A percentile compares a stretch with the other conserved stretches of the same genome.
phyloP scores from a whole-genome alignment of 2,113 vertebrate genomes.

The Pedetes capensis region DNA sequence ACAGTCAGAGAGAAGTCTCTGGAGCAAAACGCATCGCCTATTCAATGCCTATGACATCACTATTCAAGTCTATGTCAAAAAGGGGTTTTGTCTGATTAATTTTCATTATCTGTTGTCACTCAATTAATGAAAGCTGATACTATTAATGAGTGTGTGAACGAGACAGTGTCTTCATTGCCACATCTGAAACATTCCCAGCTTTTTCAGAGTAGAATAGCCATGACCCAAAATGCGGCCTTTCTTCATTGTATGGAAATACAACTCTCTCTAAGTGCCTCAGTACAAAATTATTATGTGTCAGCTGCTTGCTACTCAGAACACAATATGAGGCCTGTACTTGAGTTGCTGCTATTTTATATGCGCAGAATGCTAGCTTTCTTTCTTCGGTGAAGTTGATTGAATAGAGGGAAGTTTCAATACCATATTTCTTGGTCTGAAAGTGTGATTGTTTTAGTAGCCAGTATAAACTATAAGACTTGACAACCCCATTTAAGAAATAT shows the following conservation, averaged over 20 bases:
- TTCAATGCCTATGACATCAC: conserved; percentile 61
- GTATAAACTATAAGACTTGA: neutral
- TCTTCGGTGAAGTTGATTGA: conserved; percentile 23
- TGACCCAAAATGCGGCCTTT: conserved; percentile 56
- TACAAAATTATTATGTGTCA: conserved; percentile 51
- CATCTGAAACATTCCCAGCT: conserved; percentile 49
- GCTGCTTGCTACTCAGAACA: conserved; percentile 49
- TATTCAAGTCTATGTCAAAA: conserved; percentile 46
- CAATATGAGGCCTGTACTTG: conserved; percentile 54
- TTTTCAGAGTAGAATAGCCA: conserved; percentile 42
- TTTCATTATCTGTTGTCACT: conserved; percentile 65
- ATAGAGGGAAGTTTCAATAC: conserved; percentile 38
- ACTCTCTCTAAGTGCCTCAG: conserved; percentile 22
- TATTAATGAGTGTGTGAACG: conserved; percentile 70
- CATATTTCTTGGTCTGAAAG: conserved; percentile 50
- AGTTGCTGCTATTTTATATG: conserved; percentile 59
- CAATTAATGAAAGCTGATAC: conserved; percentile 68
- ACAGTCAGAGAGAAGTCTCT: neutral
- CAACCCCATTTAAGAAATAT: conserved; percentile 54
- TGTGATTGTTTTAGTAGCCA: conserved; percentile 37
- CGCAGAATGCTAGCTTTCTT: conserved; percentile 59
- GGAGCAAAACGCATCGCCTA: neutral
- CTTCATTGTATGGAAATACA: conserved; percentile 46
- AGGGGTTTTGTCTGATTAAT: conserved; percentile 61
- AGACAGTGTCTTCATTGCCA: conserved; percentile 65